A percentile compares a stretch with the other conserved stretches of the same genome.
Conservation (phyloP, 2,113 vertebrate species). For the rat (Rattus norvegicus) region GRCr8 NC_086022.1:69821501-69822000, state of each 20-base stretch:
- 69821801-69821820: background rate
- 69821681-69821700: background rate
- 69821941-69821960: background rate
- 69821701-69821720: background rate
- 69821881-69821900: background rate
- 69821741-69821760: background rate
- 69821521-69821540: constrained; percentile 61
- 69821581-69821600: background rate
- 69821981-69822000: background rate
- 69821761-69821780: background rate
- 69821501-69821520: constrained; percentile 74
- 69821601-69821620: background rate
- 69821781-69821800: background rate
- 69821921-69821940: background rate
- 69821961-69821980: background rate
- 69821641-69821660: constrained; percentile 52
- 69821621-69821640: constrained; percentile 29
- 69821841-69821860: background rate
- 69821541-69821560: constrained; percentile 78
- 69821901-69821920: background rate
- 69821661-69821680: constrained; percentile 23
- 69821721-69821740: background rate
- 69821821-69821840: background rate
- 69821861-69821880: background rate
- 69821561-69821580: constrained; percentile 61